phyloP scores from a whole-genome alignment of 2,888 invertebrate species.

The Hypercompe scribonia region DNA sequence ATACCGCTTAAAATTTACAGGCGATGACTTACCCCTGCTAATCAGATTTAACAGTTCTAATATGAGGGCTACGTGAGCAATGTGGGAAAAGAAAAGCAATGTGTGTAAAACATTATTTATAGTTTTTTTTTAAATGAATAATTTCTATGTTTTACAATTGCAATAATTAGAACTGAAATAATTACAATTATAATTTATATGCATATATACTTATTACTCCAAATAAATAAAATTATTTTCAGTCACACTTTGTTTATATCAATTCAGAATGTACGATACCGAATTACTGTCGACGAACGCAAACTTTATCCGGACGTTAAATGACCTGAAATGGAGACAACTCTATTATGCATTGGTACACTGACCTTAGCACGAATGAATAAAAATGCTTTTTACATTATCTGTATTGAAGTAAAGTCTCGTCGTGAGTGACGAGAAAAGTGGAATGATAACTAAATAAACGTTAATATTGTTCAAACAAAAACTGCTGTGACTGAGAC shows the following conservation, averaged over 20 bases:
- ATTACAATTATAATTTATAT: neutral
- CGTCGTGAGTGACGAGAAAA: constrained; percentile 28
- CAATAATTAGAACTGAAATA: too few relatives aligned
- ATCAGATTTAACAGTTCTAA: neutral
- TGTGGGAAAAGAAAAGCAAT: too few relatives aligned
- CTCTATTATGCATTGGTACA: constrained; percentile 19
- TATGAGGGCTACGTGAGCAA: neutral
- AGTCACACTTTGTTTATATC: neutral
- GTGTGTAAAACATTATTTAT: too few relatives aligned
- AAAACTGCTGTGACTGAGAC: constrained; percentile 22
- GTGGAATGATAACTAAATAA: constrained; percentile 57
- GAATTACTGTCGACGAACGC: neutral
- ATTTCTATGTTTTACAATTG: too few relatives aligned
- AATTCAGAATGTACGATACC: neutral
- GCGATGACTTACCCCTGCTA: neutral
- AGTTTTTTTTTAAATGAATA: too few relatives aligned
- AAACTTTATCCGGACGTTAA: constrained; percentile 11
- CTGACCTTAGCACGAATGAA: constrained; percentile 32
- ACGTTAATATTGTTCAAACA: constrained; percentile 18
- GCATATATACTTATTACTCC: neutral
- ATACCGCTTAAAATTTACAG: neutral
- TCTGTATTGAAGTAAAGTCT: constrained; percentile 40
- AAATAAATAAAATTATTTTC: neutral
- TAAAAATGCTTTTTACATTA: constrained; percentile 56
- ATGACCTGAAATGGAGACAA: constrained; percentile 13